phyloP scores from a whole-genome alignment of 2,888 invertebrate genomes.

The Andrena bicolor region DNA sequence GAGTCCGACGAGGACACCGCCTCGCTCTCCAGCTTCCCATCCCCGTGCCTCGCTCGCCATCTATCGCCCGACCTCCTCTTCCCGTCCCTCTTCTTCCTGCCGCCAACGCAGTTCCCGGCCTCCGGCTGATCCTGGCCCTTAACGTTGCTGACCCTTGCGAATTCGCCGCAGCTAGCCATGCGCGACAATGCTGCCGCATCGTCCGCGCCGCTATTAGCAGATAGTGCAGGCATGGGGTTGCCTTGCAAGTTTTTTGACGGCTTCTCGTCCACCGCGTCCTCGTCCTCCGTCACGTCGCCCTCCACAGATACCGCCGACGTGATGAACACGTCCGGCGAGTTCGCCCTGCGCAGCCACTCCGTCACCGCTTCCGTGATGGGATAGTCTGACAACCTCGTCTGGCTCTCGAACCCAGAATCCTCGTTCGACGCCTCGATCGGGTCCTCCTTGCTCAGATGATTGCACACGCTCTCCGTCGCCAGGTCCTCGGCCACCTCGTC shows the following conservation, averaged over 20 bases:
- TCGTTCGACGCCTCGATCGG: slow-evolving; percentile 73
- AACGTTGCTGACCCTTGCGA: slow-evolving; percentile 76
- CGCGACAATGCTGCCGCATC: slow-evolving; percentile 73
- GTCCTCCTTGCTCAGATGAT: slow-evolving; percentile 35
- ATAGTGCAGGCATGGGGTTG: slow-evolving; percentile 87
- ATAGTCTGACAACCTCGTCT: slow-evolving; percentile 72
- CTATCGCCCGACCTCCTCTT: slow-evolving; percentile 57
- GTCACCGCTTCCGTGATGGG: slow-evolving; percentile 88
- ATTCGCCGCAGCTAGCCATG: slow-evolving; percentile 78
- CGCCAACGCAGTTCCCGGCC: slow-evolving; percentile 8
- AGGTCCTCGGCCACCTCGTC: slow-evolving; percentile 4
- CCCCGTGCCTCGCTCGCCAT: slow-evolving; percentile 50
- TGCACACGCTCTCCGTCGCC: slow-evolving; percentile 2
- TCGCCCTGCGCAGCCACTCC: slow-evolving; percentile 86
- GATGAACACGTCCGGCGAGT: slow-evolving; percentile 82
- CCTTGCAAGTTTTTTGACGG: slow-evolving; percentile 86
- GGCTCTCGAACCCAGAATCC: slow-evolving; percentile 81
- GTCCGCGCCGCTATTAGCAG: slow-evolving; percentile 83
- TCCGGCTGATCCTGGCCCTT: slow-evolving; percentile 49
- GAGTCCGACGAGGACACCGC: slow-evolving; percentile 62
- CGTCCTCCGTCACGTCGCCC: slow-evolving; percentile 65
- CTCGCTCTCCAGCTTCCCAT: slow-evolving; percentile 42
- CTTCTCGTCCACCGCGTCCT: slow-evolving; percentile 74
- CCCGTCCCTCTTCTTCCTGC: slow-evolving; percentile 68
- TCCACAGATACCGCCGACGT: slow-evolving; percentile 63